These are phyloP conservation scores for Chelon auratus DNA, from an alignment of 2,797 vertebrate species.

Conservation along the genomic window DNA sequence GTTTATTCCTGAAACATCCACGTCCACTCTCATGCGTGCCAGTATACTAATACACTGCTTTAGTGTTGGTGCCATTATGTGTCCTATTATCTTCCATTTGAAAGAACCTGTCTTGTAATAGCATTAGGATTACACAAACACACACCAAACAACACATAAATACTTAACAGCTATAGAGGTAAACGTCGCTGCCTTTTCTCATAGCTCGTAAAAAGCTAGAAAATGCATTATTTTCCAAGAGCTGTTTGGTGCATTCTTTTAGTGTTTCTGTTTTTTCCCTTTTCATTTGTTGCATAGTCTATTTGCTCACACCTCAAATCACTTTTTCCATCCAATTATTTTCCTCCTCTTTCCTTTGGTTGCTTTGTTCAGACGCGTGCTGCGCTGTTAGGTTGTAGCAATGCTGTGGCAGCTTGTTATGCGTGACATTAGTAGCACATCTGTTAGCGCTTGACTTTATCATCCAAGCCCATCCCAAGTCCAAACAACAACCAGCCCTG, in stretches of 20 bases:
- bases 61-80: constrained; percentile 19
- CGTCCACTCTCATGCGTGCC: constrained; percentile 1
- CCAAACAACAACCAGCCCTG: constrained; percentile 20
- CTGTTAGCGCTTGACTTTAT: constrained; percentile 62
- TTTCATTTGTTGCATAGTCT: not conserved
- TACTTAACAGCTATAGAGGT: not conserved
- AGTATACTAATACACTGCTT: constrained; percentile 21
- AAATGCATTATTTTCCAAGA: constrained; percentile 2
- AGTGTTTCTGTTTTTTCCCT: not conserved
- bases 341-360: not conserved
- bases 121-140: not conserved
- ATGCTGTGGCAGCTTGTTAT: constrained; percentile 52
- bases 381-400: constrained; percentile 15
- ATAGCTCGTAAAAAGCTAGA: constrained; percentile 5
- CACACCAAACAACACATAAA: not conserved
- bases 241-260: not conserved
- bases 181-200: constrained; percentile 23
- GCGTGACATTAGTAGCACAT: constrained; percentile 59
- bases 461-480: constrained; percentile 42
- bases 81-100: constrained; percentile 36
- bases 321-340: constrained; percentile 14
- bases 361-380: constrained; percentile 17
- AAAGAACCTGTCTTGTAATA: constrained; percentile 22
- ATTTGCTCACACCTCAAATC: not conserved
- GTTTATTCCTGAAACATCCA: constrained; percentile 12